Evolutionary conservation across 2,888 invertebrate species (phyloP).

Genomic region (Diachrysia chrysitis): DNA sequence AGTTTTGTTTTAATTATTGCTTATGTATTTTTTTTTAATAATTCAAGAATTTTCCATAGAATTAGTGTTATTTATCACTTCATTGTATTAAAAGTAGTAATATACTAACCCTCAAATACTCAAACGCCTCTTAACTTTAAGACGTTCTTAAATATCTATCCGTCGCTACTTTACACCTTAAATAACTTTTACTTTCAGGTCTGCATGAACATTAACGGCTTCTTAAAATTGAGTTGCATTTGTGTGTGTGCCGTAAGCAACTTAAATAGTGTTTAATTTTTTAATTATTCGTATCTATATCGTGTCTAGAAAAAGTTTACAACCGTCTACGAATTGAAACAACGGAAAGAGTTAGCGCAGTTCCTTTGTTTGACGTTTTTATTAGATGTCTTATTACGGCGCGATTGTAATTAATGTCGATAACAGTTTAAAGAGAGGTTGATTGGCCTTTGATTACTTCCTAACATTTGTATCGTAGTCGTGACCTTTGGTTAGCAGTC

Average conservation of each 20-base stretch:
- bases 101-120: too few relatives aligned
- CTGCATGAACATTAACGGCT: too few relatives aligned
- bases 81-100: background rate
- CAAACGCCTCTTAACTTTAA: too few relatives aligned
- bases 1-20: constrained; percentile 22
- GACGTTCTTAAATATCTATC: too few relatives aligned
- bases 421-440: constrained; percentile 77
- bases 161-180: too few relatives aligned
- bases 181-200: too few relatives aligned
- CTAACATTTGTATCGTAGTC: constrained; percentile 71
- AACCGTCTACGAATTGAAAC: constrained; percentile 37
- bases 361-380: constrained; percentile 71
- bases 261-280: background rate
- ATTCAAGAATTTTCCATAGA: constrained; percentile 24
- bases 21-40: constrained; percentile 20
- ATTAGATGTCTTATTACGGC: constrained; percentile 64
- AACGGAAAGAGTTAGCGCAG: constrained; percentile 53
- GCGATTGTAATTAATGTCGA: constrained; percentile 72
- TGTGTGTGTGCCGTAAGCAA: too few relatives aligned
- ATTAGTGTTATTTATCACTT: background rate
- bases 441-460: constrained; percentile 85
- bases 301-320: constrained; percentile 16
- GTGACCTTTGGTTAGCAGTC: constrained; percentile 69
- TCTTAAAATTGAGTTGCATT: too few relatives aligned
- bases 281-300: background rate